A percentile compares a stretch with the other conserved stretches of the same genome.
Evolutionary conservation across 1,140 invertebrate species (phyloP).

Genomic region (Heterodera schachtii): DNA sequence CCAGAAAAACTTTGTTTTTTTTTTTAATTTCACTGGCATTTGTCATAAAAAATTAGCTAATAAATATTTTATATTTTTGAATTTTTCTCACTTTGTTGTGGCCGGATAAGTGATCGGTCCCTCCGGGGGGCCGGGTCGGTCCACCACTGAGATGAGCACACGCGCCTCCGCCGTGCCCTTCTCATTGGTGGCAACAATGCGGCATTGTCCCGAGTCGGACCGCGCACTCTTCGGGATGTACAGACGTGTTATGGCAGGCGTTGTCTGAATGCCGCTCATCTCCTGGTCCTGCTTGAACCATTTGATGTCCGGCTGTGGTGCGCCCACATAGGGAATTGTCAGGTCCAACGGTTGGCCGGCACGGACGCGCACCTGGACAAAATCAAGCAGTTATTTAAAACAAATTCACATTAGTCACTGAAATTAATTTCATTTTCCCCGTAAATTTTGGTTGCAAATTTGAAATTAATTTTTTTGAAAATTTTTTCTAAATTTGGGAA

Average conservation of each 20-base stretch:
- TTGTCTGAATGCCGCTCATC: slow-evolving; percentile 77
- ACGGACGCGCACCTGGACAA: slow-evolving; percentile 77
- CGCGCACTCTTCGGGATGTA: slow-evolving; percentile 84
- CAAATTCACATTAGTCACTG: too few species aligned
- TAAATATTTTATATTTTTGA: too few species aligned
- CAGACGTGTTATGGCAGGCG: slow-evolving; percentile 81
- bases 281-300: slow-evolving; percentile 82
- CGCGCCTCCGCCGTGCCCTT: slow-evolving; percentile 83
- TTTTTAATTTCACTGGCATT: too few species aligned
- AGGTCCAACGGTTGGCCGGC: slow-evolving; percentile 95
- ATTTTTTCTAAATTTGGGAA: too few species aligned
- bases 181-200: slow-evolving; percentile 82
- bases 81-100: slow-evolving; percentile 69
- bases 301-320: slow-evolving; percentile 85
- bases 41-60: too few species aligned
- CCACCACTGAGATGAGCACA: slow-evolving; percentile 74
- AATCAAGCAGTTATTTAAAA: not conserved
- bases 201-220: slow-evolving; percentile 88
- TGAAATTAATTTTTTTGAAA: too few species aligned
- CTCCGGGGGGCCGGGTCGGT: slow-evolving; percentile 78
- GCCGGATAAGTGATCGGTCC: slow-evolving; percentile 83
- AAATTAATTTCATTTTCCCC: too few species aligned
- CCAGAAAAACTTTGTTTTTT: too few species aligned
- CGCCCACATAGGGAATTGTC: slow-evolving; percentile 86
- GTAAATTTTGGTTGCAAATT: too few species aligned